Evolutionary conservation across 2,113 vertebrate genomes (phyloP).

Genomic region (Hemiscyllium ocellatum): DNA sequence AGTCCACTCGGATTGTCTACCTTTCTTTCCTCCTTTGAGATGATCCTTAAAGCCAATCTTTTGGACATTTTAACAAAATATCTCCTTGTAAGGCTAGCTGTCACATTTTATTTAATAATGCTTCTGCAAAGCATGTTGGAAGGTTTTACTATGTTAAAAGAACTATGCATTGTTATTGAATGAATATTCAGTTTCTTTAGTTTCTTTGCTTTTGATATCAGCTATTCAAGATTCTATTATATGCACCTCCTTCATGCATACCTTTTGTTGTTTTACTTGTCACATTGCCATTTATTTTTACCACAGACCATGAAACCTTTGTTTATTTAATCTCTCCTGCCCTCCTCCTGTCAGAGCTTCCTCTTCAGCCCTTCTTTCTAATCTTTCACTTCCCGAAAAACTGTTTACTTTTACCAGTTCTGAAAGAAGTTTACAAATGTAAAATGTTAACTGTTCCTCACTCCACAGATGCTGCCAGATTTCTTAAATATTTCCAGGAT

Average conservation of each 20-base stretch:
- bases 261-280: background rate
- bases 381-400: background rate
- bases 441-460: background rate
- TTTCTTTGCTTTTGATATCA: too few species aligned
- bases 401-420: background rate
- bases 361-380: background rate
- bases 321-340: background rate
- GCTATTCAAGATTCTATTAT: too few species aligned
- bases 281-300: background rate
- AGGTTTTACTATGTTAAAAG: too few species aligned
- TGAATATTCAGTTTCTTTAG: too few species aligned
- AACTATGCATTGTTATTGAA: too few species aligned
- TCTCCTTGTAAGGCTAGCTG: too few species aligned
- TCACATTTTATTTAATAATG: too few species aligned
- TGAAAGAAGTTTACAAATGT: background rate
- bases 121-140: too few species aligned
- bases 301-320: background rate
- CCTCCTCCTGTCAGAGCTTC: background rate
- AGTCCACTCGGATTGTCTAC: background rate
- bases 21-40: background rate
- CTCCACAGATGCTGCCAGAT: background rate
- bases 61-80: too few species aligned
- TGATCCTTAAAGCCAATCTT: background rate
- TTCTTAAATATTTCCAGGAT: background rate
- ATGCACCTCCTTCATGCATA: too few species aligned